Evolutionary conservation across 2,113 vertebrate genomes (phyloP), one percentile per base, ranked within the genome.

Genomic region (Thamnophis sirtalis): DNA sequence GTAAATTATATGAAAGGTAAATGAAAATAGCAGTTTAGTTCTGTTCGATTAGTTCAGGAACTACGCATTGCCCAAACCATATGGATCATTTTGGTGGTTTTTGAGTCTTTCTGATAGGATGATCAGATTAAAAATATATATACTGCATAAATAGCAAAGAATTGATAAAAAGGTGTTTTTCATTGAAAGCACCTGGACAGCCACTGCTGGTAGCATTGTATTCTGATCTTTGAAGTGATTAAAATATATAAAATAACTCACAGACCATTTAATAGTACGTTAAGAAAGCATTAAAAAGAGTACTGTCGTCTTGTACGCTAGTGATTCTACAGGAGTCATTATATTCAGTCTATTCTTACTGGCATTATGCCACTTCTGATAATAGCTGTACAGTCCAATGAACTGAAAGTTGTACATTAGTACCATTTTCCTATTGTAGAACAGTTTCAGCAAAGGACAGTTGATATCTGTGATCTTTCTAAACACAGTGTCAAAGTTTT

Each of bases 351-450:
- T 91, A 50, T 91, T 86, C 90, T 63, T 87, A 24, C 9, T 86
- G 84, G 84, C 84, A 53, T 7, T 6, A 50, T 91, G 84, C 56
- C 84, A 87, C 48, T 51, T 33, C 84, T n/a, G 56, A 87, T 91
- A 91, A 91, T 60, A 91, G 28, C 90, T 86, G 84, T 63, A 63
- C 48, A 53, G 48, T 87, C 90, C 90, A 91, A 50, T 86, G 84
- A 86, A 51, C 56, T 91, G 68, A 89, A 50, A 89, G n/a, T 49
- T 89, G 68, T 86, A 60, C 5, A 5, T 4, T 49, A 49, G 80
- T 13, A 33, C 92, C 2, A 38, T 33, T 73, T 89, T n/a, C 92
- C 26, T 93, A 53, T 9, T 48, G 48, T 24, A 87, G 26, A 88
- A 58, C 8, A 9, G 43, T 51, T 55, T 88, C 60, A 88, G n/a